These are phyloP conservation scores for Brachionus manjavacas DNA, from an alignment of 1,140 invertebrate genomes.

Conservation along the genomic window DNA sequence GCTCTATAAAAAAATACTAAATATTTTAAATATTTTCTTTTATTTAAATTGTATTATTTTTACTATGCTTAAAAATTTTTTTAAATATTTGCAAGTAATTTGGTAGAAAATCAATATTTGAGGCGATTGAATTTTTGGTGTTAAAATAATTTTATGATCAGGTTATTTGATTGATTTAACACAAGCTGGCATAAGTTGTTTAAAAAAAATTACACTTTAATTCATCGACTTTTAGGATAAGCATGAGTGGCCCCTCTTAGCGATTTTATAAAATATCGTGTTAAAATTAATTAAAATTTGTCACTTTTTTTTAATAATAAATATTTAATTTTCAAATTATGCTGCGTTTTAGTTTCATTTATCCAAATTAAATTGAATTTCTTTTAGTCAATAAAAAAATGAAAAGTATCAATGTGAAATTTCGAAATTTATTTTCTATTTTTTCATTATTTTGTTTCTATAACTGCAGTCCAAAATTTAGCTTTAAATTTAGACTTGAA, in stretches of 20 bases:
- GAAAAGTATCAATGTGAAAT: background rate
- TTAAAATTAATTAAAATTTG: conserved; percentile 3
- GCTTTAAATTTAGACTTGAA: background rate
- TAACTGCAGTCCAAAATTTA: background rate
- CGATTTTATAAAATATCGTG: background rate
- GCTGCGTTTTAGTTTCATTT: background rate
- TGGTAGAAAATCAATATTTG: background rate
- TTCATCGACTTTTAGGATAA: background rate
- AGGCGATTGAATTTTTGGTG: background rate
- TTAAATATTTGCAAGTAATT: background rate
- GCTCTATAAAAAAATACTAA: background rate
- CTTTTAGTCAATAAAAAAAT: background rate
- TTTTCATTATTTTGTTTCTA: background rate
- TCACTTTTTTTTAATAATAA: background rate
- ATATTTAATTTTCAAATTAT: conserved; percentile 3
- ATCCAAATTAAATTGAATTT: background rate
- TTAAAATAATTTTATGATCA: background rate
- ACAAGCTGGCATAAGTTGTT: background rate
- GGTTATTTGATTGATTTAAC: background rate
- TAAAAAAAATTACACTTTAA: background rate
- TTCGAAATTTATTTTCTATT: background rate
- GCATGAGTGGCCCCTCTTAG: background rate
- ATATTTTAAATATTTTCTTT: background rate
- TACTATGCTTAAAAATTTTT: background rate
- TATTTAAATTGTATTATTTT: background rate